These are phyloP conservation scores for Achlya flavicornis DNA, from an alignment of 2,888 invertebrate genomes.

Conservation along the genomic window DNA sequence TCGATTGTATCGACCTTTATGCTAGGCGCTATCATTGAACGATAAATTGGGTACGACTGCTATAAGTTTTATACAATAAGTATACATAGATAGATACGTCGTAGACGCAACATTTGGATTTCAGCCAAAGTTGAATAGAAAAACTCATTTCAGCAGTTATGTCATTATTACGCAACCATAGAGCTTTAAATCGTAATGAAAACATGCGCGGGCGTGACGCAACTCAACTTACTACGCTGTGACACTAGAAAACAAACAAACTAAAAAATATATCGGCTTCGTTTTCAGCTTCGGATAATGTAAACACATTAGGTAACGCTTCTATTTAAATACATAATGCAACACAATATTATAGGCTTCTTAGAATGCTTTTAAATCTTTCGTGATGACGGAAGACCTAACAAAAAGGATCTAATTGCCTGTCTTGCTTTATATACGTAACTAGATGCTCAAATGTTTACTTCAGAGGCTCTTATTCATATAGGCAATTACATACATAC, in stretches of 20 bases:
- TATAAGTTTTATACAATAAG: conserved; percentile 1
- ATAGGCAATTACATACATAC: not conserved
- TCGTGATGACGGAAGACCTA: too few species aligned
- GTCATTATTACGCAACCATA: conserved; percentile 8
- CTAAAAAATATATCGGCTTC: not conserved
- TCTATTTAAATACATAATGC: not conserved
- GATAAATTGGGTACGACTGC: conserved; percentile 18
- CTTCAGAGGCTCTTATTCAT: not conserved
- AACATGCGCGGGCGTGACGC: not conserved
- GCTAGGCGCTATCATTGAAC: conserved; percentile 17
- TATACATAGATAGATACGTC: conserved; percentile 11
- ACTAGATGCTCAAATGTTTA: not conserved
- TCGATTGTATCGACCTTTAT: conserved; percentile 33
- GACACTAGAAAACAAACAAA: not conserved
- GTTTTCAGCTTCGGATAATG: not conserved
- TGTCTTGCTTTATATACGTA: not conserved
- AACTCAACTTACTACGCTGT: not conserved
- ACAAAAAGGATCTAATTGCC: too few species aligned
- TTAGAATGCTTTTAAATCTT: too few species aligned
- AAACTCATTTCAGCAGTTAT: conserved; percentile 23
- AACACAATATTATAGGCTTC: not conserved
- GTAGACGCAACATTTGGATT: conserved; percentile 36
- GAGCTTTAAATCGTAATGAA: not conserved
- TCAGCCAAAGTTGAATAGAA: conserved; percentile 41
- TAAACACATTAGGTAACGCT: not conserved